phyloP scores from a whole-genome alignment of 2,888 invertebrate genomes.

The Mongoloraphidia duomilia region DNA sequence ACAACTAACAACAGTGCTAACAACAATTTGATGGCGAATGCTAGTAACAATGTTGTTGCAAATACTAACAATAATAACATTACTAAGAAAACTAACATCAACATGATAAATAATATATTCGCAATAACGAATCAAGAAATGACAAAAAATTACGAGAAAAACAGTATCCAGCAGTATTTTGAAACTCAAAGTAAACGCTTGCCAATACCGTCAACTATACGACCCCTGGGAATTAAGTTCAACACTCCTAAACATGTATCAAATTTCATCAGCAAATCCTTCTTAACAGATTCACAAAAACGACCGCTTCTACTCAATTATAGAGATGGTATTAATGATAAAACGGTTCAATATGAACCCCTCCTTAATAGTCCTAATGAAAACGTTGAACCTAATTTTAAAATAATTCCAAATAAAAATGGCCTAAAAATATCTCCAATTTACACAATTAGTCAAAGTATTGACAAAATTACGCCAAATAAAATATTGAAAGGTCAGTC shows the following conservation, averaged over 20 bases:
- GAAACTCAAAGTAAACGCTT: conserved; percentile 7
- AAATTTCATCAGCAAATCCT: conserved; percentile 26
- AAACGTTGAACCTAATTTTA: conserved; percentile 19
- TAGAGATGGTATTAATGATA: conserved; percentile 11
- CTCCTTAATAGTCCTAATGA: conserved; percentile 2
- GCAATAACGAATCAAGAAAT: conserved; percentile 15
- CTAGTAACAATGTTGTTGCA: not conserved
- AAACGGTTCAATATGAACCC: conserved; percentile 9
- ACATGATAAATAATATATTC: conserved; percentile 27
- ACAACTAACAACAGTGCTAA: conserved; percentile 10
- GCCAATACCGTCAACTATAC: conserved; percentile 34
- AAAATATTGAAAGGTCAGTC: conserved; percentile 10
- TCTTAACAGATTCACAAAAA: conserved; percentile 30
- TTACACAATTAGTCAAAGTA: conserved; percentile 29
- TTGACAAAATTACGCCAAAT: conserved; percentile 26
- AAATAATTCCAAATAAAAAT: conserved; percentile 37
- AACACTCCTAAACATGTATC: conserved; percentile 29
- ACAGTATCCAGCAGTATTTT: conserved; percentile 6
- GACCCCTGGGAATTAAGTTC: conserved; percentile 31
- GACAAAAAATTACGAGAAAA: conserved; percentile 14
- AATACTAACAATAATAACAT: conserved; percentile 23
- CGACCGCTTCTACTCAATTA: conserved; percentile 27
- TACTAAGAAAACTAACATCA: conserved; percentile 22
- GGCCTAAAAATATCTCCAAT: conserved; percentile 40
- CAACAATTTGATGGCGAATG: conserved; percentile 10